phyloP scores from a whole-genome alignment of 2,888 invertebrate species.

The Drosophila pegasa region DNA sequence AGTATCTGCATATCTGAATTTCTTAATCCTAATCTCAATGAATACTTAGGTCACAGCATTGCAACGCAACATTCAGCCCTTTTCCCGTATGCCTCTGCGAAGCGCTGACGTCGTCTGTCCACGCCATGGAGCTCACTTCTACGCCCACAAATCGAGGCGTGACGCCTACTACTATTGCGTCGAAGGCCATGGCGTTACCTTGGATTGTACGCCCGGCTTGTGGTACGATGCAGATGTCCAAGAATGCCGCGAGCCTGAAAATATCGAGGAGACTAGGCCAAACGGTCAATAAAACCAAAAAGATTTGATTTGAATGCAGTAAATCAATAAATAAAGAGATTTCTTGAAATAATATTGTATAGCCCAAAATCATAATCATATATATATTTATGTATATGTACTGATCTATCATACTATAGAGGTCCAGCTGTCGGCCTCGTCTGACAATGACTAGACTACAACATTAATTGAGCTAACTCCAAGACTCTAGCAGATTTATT shows the following conservation, averaged over 20 bases:
- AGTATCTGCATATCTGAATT: not conserved
- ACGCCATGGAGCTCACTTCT: slow-evolving; percentile 69
- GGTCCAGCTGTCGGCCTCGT: not conserved
- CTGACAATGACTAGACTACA: no score
- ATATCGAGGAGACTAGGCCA: slow-evolving; percentile 30
- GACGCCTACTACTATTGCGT: slow-evolving; percentile 80
- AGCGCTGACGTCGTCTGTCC: slow-evolving; percentile 75
- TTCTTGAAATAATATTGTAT: no score
- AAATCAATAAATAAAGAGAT: not conserved
- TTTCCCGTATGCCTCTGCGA: slow-evolving; percentile 60
- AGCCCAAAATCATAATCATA: no score
- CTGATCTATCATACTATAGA: no score
- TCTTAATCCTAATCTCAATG: not conserved
- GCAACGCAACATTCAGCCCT: slow-evolving; percentile 64
- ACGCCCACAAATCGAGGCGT: slow-evolving; percentile 57
- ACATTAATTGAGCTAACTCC: no score
- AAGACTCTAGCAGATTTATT: no score
- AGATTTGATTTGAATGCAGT: not conserved
- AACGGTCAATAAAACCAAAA: not conserved
- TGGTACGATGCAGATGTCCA: slow-evolving; percentile 69
- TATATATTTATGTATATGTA: no score
- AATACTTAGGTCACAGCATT: slow-evolving; percentile 56
- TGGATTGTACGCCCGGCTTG: slow-evolving; percentile 82
- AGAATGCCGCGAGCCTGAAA: slow-evolving; percentile 75
- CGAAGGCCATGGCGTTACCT: slow-evolving; percentile 77